Evolutionary conservation across 2,888 invertebrate species (phyloP).

Genomic region (Ectemnius continuus): DNA sequence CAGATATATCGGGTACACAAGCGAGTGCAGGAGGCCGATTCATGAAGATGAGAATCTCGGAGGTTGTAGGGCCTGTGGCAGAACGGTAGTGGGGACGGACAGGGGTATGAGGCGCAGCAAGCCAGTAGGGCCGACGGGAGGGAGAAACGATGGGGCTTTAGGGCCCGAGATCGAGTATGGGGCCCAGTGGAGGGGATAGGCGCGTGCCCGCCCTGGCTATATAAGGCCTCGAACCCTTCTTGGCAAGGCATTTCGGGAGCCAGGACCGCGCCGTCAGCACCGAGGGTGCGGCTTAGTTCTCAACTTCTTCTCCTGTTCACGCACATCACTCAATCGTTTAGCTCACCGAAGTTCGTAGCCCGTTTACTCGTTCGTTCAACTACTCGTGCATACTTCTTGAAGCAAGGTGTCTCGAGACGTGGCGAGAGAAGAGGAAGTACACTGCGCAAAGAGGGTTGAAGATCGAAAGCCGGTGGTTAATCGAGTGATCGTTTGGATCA

Average conservation of each 20-base stretch:
- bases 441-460: slow-evolving; percentile 28
- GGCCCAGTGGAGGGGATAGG: slow-evolving; percentile 82
- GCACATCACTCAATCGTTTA: slow-evolving; percentile 4
- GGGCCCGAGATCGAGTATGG: slow-evolving; percentile 78
- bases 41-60: slow-evolving; percentile 75
- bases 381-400: slow-evolving; percentile 26
- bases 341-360: slow-evolving; percentile 3
- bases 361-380: slow-evolving; percentile 11
- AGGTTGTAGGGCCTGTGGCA: slow-evolving; percentile 66
- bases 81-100: slow-evolving; percentile 77
- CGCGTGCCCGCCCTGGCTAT: slow-evolving; percentile 81
- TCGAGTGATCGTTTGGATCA: slow-evolving; percentile 12
- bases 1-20: slow-evolving; percentile 21
- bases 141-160: slow-evolving; percentile 76
- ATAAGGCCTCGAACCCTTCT: slow-evolving; percentile 77
- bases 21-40: slow-evolving; percentile 42
- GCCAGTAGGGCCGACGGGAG: slow-evolving; percentile 65
- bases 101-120: slow-evolving; percentile 68
- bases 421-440: slow-evolving; percentile 4
- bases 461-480: slow-evolving; percentile 5
- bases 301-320: slow-evolving; percentile 22
- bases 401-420: slow-evolving; percentile 19
- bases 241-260: slow-evolving; percentile 77
- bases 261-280: slow-evolving; percentile 70
- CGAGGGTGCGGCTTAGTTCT: slow-evolving; percentile 65